Evolutionary conservation across 2,113 vertebrate species (phyloP), one percentile per base, ranked within the genome.

Genomic region (Cercopithecus mona): DNA sequence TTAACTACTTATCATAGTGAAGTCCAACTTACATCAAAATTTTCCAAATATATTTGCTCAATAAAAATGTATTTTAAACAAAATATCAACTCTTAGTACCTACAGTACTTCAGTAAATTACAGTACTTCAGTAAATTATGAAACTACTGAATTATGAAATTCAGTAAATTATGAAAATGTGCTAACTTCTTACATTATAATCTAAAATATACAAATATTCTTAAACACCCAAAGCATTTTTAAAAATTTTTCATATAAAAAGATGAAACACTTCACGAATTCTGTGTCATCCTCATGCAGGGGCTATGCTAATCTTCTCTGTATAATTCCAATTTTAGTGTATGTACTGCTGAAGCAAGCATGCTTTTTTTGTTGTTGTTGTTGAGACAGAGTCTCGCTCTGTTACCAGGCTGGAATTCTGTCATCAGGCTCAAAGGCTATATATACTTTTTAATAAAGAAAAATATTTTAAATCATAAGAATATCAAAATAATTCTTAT

Each of bases 181-280:
- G 27, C 14, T 95, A 20, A 27, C 17, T 78, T 85, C 61, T 76
- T 95, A 55, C 52, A 59, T 61, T 78, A 81, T 30, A 78, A 87
- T 68, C 23, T 79, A 76, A 96, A 80, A 88, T 12, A 57, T 8
- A 55, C 3, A 93, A 16, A n/a, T 82, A 87, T 45, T 68, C 48
- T 61, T 55, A 93, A 94, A 96, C 22, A 76, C 61, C 38, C 38
- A 92, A 93, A 93, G 66, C 43, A 97, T 75, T 75, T 96, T 48
- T 55, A 52, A 50, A 50, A 50, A 14, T 50, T 50, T 50, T 50
- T 50, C 48, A 50, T 14, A 50, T 50, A 50, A 50, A 50, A 50
- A 50, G 48, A 50, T 50, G 48, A 50, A 50, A 50, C 48, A 50
- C 48, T 50, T 50, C 48, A 50, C 3, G 13, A 50, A 50, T 50